Percentiles rank a stretch among this genome's conserved stretches.
Conservation (phyloP, 2,113 vertebrate genomes). For the Progne subis region DNA sequence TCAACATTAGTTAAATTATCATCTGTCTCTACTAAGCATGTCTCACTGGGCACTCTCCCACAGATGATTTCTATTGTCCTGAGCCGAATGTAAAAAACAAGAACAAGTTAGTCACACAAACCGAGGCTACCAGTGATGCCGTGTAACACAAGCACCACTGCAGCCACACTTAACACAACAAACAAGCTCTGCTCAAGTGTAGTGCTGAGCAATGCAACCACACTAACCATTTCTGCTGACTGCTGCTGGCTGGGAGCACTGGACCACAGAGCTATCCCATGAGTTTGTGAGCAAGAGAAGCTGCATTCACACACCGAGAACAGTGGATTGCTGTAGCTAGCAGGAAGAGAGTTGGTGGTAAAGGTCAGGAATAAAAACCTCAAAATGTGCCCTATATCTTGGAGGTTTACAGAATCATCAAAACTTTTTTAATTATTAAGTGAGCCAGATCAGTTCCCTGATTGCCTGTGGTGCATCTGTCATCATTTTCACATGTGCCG, state of each 20-base stretch:
- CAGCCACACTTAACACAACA: neutral
- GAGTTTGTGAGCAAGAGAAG: neutral
- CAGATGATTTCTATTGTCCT: neutral
- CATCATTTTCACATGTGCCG: neutral
- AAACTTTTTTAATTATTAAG: neutral
- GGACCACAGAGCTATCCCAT: neutral
- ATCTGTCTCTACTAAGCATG: neutral
- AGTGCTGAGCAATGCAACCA: conserved; percentile 25
- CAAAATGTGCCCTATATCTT: neutral
- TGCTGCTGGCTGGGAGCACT: neutral
- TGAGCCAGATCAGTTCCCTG: neutral
- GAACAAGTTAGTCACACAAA: neutral
- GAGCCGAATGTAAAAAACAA: neutral
- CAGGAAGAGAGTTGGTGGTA: neutral
- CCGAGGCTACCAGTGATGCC: neutral
- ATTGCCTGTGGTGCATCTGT: conserved; percentile 14
- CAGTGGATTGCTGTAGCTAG: neutral
- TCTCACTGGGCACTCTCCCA: neutral
- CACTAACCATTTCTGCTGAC: conserved; percentile 61
- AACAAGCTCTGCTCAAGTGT: neutral
- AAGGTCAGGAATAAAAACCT: conserved; percentile 23
- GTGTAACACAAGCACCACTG: neutral
- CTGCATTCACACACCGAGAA: neutral
- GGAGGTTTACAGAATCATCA: conserved; percentile 30
- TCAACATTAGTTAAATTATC: neutral